These are phyloP conservation scores for Tiaroga cobitis DNA, from an alignment of 2,797 vertebrate species.

Conservation along the genomic window DNA sequence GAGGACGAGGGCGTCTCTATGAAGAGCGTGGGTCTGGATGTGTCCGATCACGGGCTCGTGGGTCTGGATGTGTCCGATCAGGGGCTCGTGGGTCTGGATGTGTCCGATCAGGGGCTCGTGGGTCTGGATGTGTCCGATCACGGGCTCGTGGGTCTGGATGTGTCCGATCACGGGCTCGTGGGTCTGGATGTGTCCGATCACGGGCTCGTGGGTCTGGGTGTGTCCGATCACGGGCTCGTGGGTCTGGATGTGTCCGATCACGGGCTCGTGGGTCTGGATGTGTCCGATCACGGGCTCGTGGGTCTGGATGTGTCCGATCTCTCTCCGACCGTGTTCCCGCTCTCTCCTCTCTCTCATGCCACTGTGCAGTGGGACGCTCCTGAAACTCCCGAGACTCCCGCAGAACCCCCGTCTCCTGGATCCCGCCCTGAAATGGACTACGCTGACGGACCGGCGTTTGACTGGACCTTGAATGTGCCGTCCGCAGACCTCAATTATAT, in stretches of 20 bases:
- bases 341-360: constrained; percentile 68
- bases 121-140: constrained; percentile 59
- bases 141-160: constrained; percentile 53
- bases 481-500: constrained; percentile 6
- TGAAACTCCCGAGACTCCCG: constrained; percentile 46
- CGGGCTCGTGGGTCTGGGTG: constrained; percentile 53
- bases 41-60: too few relatives aligned
- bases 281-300: constrained; percentile 47
- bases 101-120: constrained; percentile 56
- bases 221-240: too few relatives aligned
- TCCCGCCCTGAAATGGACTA: constrained; percentile 60
- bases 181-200: constrained; percentile 60
- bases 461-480: constrained; percentile 57
- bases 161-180: too few relatives aligned
- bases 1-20: background rate
- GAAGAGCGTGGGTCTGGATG: constrained; percentile 44
- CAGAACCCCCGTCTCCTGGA: constrained; percentile 40
- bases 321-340: constrained; percentile 48
- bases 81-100: constrained; percentile 62
- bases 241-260: constrained; percentile 60
- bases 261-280: constrained; percentile 59
- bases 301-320: constrained; percentile 57
- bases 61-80: constrained; percentile 60
- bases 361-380: constrained; percentile 78
- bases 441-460: constrained; percentile 10